These are phyloP conservation scores for Calephelis perditalis DNA, from an alignment of 2,888 invertebrate species.

Conservation along the genomic window DNA sequence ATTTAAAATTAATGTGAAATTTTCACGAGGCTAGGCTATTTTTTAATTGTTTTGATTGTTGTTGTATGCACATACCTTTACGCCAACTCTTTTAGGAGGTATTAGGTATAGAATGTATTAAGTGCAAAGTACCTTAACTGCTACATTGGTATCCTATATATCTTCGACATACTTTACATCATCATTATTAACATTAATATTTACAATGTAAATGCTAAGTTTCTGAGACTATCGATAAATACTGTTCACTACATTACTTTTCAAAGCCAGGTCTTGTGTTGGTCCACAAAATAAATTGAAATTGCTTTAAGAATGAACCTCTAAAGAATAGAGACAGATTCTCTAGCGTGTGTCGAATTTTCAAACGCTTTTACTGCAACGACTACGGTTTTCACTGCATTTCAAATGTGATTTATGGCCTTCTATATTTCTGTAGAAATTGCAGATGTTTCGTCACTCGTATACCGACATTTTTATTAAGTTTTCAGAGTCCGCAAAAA, in stretches of 20 bases:
- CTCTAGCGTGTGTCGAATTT: conserved; percentile 57
- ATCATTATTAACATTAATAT: too few relatives aligned
- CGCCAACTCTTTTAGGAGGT: too few relatives aligned
- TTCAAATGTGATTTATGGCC: conserved; percentile 59
- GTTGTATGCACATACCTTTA: too few relatives aligned
- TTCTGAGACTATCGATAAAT: neutral
- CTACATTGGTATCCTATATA: too few relatives aligned
- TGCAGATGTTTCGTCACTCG: conserved; percentile 52
- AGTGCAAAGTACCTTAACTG: too few relatives aligned
- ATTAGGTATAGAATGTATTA: too few relatives aligned
- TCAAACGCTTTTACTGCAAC: conserved; percentile 41
- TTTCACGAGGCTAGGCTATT: too few relatives aligned
- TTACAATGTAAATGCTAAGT: too few relatives aligned
- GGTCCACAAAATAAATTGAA: conserved; percentile 51
- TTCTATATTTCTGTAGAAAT: conserved; percentile 50
- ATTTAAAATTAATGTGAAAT: too few relatives aligned
- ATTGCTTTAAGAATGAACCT: conserved; percentile 44
- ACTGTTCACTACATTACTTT: neutral
- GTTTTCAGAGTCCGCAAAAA: conserved; percentile 33
- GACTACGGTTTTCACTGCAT: conserved; percentile 46
- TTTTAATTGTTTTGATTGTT: too few relatives aligned
- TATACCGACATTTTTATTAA: conserved; percentile 45
- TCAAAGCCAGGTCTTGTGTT: conserved; percentile 24
- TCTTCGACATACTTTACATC: too few relatives aligned
- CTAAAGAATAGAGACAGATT: conserved; percentile 50